Conservation (phyloP, 2,888 invertebrate species). For the Limenitis camilla region DNA sequence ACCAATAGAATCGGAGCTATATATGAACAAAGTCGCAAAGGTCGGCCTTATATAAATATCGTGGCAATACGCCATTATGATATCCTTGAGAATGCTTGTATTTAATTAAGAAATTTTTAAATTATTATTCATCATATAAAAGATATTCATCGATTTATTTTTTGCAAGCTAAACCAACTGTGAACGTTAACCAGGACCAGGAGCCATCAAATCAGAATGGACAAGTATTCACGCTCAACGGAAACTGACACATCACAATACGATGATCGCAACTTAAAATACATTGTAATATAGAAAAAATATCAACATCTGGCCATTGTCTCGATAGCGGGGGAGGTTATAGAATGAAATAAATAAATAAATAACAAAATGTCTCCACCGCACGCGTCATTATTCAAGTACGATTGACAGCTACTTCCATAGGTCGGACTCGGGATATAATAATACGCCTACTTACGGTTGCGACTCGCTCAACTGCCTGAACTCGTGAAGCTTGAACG, state of each 20-base stretch:
- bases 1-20: no score
- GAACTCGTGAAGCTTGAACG: conserved; percentile 32
- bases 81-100: no score
- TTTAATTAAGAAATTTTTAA: no score
- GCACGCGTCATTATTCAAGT: conserved; percentile 72
- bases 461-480: conserved; percentile 17
- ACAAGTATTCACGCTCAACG: conserved; percentile 39
- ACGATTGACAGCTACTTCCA: conserved; percentile 73
- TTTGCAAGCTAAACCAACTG: no score
- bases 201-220: conserved; percentile 18
- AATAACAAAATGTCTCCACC: conserved; percentile 68
- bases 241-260: conserved; percentile 53
- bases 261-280: conserved; percentile 57
- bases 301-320: conserved; percentile 73
- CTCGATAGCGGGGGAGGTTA: conserved; percentile 56
- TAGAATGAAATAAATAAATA: conserved; percentile 63
- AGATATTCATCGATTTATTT: no score
- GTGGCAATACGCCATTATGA: no score
- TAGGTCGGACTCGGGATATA: conserved; percentile 39
- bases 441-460: conserved; percentile 72
- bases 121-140: no score
- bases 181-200: no score
- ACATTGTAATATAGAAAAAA: conserved; percentile 68
- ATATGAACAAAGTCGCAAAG: no score
- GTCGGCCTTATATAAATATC: no score